Percentiles rank a stretch among this genome's conserved stretches.
Conservation (phyloP, 2,113 vertebrate species). For the Eleginops maclovinus region DNA sequence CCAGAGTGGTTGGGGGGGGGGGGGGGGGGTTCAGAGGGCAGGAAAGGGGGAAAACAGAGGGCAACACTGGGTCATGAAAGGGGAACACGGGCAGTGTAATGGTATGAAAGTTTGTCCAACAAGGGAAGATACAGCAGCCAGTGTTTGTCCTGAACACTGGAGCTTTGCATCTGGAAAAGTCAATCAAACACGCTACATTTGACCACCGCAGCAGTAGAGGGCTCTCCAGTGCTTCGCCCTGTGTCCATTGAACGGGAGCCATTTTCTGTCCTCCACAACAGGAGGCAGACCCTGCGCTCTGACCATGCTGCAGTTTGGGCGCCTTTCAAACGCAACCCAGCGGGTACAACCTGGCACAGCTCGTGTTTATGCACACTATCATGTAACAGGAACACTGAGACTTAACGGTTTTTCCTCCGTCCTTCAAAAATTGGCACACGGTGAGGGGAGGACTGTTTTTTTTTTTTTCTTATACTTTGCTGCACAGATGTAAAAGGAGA, state of each 20-base stretch:
- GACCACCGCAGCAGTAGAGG: slow-evolving; percentile 73
- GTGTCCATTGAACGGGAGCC: slow-evolving; percentile 63
- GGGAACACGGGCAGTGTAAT: slow-evolving; percentile 20
- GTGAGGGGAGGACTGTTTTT: slow-evolving; percentile 46
- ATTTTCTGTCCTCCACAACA: slow-evolving; percentile 67
- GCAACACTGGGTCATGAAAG: slow-evolving; percentile 34
- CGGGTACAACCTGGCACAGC: slow-evolving; percentile 59
- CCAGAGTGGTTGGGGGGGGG: slow-evolving; percentile 46
- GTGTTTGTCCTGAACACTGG: slow-evolving; percentile 35
- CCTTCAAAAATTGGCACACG: slow-evolving; percentile 67
- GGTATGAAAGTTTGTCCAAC: slow-evolving; percentile 37
- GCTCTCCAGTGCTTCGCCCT: slow-evolving; percentile 58
- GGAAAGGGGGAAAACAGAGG: slow-evolving; percentile 23
- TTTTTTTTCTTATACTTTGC: slow-evolving; percentile 25
- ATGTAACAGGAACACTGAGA: slow-evolving; percentile 71
- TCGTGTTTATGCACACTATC: slow-evolving; percentile 72
- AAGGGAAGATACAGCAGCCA: slow-evolving; percentile 46
- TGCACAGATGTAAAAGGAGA: slow-evolving; percentile 52
- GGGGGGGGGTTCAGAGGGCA: neutral
- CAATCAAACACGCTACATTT: slow-evolving; percentile 5
- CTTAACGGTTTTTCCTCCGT: slow-evolving; percentile 61
- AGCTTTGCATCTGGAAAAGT: slow-evolving; percentile 18
- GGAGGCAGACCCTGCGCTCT: slow-evolving; percentile 44
- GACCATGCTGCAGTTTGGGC: slow-evolving; percentile 51
- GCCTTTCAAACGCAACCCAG: slow-evolving; percentile 43